phyloP scores from a whole-genome alignment of 2,797 vertebrate genomes.

The Gastrophryne carolinensis region DNA sequence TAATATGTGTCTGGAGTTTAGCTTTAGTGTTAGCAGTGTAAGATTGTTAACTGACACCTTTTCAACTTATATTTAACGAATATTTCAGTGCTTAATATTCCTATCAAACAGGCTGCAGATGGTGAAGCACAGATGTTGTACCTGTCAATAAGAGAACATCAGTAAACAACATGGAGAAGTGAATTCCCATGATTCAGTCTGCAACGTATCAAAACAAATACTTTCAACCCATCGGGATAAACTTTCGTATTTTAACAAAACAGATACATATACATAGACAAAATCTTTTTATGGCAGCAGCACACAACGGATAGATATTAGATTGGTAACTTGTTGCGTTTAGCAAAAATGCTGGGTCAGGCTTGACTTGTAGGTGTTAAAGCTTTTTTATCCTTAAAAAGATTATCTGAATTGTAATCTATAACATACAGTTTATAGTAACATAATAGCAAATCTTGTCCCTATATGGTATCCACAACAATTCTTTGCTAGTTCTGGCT shows the following conservation, averaged over 20 bases:
- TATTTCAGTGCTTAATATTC: constrained; percentile 15
- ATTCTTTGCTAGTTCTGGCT: no score
- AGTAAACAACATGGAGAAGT: constrained; percentile 20
- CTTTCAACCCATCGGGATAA: not conserved
- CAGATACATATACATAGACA: not conserved
- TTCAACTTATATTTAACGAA: not conserved
- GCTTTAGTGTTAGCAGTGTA: not conserved
- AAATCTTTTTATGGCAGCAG: not conserved
- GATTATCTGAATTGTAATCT: no score
- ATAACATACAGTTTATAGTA: no score
- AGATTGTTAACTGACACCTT: not conserved
- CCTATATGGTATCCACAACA: no score
- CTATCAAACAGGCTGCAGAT: constrained; percentile 20
- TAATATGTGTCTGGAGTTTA: not conserved
- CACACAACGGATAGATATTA: no score
- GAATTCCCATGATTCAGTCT: constrained; percentile 2
- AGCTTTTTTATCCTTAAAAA: no score
- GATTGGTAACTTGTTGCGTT: no score
- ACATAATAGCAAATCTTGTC: no score
- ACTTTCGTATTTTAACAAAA: not conserved
- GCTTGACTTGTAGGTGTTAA: no score
- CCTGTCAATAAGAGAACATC: constrained; percentile 36
- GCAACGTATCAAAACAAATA: constrained; percentile 18
- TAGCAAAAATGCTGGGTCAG: not conserved
- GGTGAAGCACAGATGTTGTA: constrained; percentile 37